Evolutionary conservation across 2,113 vertebrate genomes (phyloP).

Genomic region (Pavo muticus): DNA sequence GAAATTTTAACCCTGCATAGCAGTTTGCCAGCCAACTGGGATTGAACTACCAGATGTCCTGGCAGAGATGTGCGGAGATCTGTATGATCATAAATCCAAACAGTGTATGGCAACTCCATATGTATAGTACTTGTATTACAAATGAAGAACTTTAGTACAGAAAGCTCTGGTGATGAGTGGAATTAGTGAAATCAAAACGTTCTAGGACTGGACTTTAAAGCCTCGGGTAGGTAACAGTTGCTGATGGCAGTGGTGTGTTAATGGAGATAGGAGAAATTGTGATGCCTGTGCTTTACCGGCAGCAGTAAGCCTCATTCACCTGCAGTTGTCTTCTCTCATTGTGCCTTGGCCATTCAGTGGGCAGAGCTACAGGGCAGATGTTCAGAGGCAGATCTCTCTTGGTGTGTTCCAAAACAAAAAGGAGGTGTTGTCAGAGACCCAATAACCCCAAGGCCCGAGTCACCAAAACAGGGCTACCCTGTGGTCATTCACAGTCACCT

Average conservation of each 20-base stretch:
- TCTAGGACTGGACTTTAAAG: background rate
- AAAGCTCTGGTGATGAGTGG: conserved; percentile 2
- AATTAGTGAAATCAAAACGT: conserved; percentile 11
- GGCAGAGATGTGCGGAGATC: background rate
- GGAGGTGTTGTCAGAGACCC: background rate
- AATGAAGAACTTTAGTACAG: background rate
- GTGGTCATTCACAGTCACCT: background rate
- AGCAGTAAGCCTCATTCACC: background rate
- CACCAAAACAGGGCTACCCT: background rate
- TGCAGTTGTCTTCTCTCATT: background rate
- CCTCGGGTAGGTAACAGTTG: background rate
- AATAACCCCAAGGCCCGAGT: background rate
- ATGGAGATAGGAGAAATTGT: background rate
- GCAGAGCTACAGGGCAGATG: background rate
- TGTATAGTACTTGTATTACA: background rate
- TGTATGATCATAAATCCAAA: conserved; percentile 49
- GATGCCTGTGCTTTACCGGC: background rate
- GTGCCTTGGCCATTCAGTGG: background rate
- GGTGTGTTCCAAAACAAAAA: background rate
- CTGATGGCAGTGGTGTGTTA: background rate
- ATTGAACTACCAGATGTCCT: conserved; percentile 61
- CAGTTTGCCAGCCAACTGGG: conserved; percentile 7
- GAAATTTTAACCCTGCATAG: conserved; percentile 34
- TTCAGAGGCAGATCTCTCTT: background rate
- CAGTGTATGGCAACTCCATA: background rate